These are phyloP conservation scores for Phortica variegata DNA, from an alignment of 1,140 invertebrate species.

Conservation along the genomic window DNA sequence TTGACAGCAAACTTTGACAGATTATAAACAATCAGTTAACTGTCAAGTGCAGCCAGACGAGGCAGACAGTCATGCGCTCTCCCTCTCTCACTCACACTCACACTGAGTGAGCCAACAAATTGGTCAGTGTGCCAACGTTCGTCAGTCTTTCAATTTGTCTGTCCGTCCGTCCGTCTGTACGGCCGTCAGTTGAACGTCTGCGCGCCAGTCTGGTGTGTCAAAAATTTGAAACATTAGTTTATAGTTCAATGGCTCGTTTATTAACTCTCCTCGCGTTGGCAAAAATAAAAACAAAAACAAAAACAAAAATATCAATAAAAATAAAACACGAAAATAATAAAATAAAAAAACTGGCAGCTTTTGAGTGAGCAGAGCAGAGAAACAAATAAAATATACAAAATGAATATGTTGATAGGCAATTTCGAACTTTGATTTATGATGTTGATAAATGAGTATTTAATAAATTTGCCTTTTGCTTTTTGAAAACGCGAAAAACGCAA, in stretches of 20 bases:
- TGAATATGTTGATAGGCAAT: constrained; percentile 53
- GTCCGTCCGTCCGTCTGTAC: not conserved
- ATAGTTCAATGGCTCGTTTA: constrained; percentile 33
- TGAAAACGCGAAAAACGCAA: no score
- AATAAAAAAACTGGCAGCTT: no score
- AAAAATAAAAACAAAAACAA: constrained; percentile 21
- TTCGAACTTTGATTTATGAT: constrained; percentile 46
- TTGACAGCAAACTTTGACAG: constrained; percentile 46
- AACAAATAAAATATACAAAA: constrained; percentile 22
- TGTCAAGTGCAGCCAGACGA: constrained; percentile 37
- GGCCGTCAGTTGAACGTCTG: not conserved
- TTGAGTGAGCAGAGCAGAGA: no score
- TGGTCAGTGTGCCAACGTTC: not conserved
- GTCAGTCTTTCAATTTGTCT: not conserved
- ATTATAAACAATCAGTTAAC: constrained; percentile 37
- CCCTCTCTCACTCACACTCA: no score
- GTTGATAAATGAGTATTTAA: constrained; percentile 53
- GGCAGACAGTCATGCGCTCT: not conserved
- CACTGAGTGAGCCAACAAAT: no score
- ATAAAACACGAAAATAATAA: constrained; percentile 12
- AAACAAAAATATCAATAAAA: constrained; percentile 41
- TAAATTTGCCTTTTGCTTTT: constrained; percentile 44
- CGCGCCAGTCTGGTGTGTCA: not conserved
- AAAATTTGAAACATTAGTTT: constrained; percentile 34
- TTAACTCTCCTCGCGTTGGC: no score